Base-by-base conservation (phyloP, 2,888 invertebrate species). In the Neoscelio sp. region DNA sequence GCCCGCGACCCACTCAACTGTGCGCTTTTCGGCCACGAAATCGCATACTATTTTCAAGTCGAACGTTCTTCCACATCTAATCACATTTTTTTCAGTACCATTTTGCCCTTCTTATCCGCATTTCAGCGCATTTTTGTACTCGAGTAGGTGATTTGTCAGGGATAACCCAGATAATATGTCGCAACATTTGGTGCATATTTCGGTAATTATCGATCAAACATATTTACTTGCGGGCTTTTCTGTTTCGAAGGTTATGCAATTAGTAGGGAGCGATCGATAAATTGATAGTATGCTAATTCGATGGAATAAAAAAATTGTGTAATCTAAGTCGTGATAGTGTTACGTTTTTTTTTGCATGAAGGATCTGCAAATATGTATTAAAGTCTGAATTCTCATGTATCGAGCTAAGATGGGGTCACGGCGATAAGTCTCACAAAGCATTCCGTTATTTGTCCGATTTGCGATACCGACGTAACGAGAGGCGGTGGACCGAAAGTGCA, bases 401-500 rank as follows among this genome's bases (percentile, higher is more conserved):
- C 44, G 8, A 18, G 3, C 12, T n/a, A 13, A 74, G 75, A 75
- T 75, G n/a, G 35, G 75, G 75, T 60, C 52, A 33, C 7, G 17
- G 48, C 23, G 68, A 68, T 68, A 52, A 60, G 38, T 28, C 20
- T 2, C 26, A 62, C 54, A 42, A 74, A 74, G 33, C 56, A 18
- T 62, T 54, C 26, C 67, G 52, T 56, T 60, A 56, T 62, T 62
- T 44, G 58, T 60, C 62, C 35, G 62, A 68, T 56, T 58, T 18
- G 15, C 38, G 58, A 58, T 67, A 60, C 8, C 44, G 42, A 30
- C 46, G 13, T 18, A 68, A 58, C 40, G 54, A 44, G 56, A 73
- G 68, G 73, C 58, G 78, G 78, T 62, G 78, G 56, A 74, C 33
- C 56, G 67, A 56, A 56, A 54, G 71, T 56, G 76, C 76, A 68